Conservation (phyloP, 2,113 vertebrate species). For the Poecile atricapillus region DNA sequence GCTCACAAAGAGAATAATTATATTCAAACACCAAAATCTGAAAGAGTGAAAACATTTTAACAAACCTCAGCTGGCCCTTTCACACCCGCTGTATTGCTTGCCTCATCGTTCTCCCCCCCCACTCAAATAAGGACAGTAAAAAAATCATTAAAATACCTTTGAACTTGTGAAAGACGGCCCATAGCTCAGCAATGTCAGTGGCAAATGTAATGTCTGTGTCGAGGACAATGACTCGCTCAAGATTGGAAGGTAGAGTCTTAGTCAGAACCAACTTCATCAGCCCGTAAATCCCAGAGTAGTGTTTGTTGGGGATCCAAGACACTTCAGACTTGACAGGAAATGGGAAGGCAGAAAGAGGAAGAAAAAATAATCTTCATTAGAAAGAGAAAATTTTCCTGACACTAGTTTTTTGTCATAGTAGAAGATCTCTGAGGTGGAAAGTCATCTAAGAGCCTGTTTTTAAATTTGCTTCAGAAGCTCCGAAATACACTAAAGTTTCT, state of each 20-base stretch:
- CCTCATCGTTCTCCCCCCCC: neutral
- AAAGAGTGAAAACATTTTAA: neutral
- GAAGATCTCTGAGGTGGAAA: neutral
- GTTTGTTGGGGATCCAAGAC: conserved; percentile 99
- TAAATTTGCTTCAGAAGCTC: neutral
- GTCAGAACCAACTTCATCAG: conserved; percentile 99
- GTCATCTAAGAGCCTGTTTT: neutral
- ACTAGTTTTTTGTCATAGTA: neutral
- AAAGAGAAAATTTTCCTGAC: neutral
- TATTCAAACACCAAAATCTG: neutral
- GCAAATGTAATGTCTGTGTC: conserved; percentile 99
- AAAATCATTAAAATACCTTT: conserved; percentile 80
- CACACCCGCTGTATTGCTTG: neutral
- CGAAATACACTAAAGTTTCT: neutral
- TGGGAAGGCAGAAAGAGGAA: conserved; percentile 4
- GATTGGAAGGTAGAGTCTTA: conserved; percentile 91
- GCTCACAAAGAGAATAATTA: neutral
- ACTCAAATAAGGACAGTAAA: conserved; percentile 1
- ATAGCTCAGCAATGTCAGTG: conserved; percentile 96
- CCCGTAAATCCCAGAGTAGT: conserved; percentile 98
- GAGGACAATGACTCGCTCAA: conserved; percentile 94
- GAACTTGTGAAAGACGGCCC: conserved; percentile 99
- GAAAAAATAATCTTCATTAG: conserved; percentile 56
- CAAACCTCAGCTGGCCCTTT: neutral
- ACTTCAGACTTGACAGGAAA: conserved; percentile 85